Evolutionary conservation across 2,888 invertebrate species (phyloP).

Genomic region (Lithophane semibrunnea): DNA sequence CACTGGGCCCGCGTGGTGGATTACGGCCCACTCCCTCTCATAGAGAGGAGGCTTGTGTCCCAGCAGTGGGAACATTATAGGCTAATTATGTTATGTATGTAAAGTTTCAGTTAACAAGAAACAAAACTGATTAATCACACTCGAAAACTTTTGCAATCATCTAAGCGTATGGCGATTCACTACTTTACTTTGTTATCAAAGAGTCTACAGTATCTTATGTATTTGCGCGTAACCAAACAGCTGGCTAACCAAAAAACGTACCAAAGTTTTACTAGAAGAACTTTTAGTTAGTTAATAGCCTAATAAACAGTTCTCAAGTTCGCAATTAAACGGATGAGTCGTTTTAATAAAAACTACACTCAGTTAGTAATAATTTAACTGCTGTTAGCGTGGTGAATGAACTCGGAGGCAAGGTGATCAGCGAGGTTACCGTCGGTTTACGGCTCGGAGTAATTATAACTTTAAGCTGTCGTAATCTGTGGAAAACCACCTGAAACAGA

Average conservation of each 20-base stretch:
- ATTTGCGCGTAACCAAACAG: not conserved
- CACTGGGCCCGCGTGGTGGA: too few species aligned
- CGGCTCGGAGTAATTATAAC: constrained; percentile 46
- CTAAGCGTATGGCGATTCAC: not conserved
- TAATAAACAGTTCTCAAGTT: constrained; percentile 16
- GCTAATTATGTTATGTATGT: too few species aligned
- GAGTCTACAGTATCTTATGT: not conserved
- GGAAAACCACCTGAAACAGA: constrained; percentile 4
- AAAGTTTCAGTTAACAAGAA: not conserved
- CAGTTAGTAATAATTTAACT: constrained; percentile 19
- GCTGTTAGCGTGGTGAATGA: constrained; percentile 50
- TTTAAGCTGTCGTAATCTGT: constrained; percentile 17
- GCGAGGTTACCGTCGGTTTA: constrained; percentile 30
- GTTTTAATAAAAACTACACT: constrained; percentile 21
- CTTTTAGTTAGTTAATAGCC: not conserved
- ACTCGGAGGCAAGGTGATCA: constrained; percentile 43
- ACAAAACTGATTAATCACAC: not conserved
- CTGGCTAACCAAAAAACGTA: not conserved
- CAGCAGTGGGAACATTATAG: too few species aligned
- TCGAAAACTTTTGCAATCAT: not conserved
- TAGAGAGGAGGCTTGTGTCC: too few species aligned
- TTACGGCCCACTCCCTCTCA: too few species aligned
- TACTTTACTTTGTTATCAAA: not conserved
- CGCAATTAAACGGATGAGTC: constrained; percentile 44
- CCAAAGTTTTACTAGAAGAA: not conserved